Percentiles rank a stretch among this genome's conserved stretches.
phyloP scores from a whole-genome alignment of 2,888 invertebrate genomes.

The Tenthredo notha region DNA sequence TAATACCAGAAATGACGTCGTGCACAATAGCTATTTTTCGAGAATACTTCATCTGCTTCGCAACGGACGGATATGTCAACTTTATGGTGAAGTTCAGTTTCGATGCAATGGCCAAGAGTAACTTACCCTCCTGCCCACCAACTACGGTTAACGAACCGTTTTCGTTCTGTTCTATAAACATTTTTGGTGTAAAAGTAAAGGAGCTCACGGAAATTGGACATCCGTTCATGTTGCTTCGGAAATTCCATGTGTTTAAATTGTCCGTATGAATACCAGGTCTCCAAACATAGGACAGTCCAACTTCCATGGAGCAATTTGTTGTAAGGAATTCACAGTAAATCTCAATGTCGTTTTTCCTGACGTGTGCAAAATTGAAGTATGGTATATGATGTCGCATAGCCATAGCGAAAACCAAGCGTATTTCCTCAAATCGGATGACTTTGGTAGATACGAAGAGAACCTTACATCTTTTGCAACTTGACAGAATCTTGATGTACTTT shows the following conservation, averaged over 20 bases:
- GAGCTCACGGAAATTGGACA: slow-evolving; percentile 30
- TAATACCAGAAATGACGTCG: neutral
- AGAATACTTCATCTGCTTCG: neutral
- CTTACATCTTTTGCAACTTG: slow-evolving; percentile 4
- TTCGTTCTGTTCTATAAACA: slow-evolving; percentile 2
- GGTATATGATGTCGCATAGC: neutral
- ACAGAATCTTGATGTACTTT: neutral
- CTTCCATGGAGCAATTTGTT: slow-evolving; percentile 9
- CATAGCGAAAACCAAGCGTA: neutral
- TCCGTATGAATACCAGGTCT: neutral
- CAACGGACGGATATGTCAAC: neutral
- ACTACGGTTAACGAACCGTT: slow-evolving; percentile 6
- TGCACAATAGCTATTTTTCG: neutral
- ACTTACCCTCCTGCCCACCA: slow-evolving; percentile 13
- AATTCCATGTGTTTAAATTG: neutral
- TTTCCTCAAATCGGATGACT: neutral
- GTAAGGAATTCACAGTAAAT: slow-evolving; percentile 4
- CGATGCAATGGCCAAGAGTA: neutral
- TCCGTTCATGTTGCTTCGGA: neutral
- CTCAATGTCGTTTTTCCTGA: neutral
- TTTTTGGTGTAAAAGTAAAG: slow-evolving; percentile 13
- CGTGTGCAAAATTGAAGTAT: slow-evolving; percentile 12
- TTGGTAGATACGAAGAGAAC: slow-evolving; percentile 14
- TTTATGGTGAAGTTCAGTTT: slow-evolving; percentile 22
- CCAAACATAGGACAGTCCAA: neutral